Conservation (phyloP, 92 coral and sea anemone genomes). For the Bergia sp. region DNA sequence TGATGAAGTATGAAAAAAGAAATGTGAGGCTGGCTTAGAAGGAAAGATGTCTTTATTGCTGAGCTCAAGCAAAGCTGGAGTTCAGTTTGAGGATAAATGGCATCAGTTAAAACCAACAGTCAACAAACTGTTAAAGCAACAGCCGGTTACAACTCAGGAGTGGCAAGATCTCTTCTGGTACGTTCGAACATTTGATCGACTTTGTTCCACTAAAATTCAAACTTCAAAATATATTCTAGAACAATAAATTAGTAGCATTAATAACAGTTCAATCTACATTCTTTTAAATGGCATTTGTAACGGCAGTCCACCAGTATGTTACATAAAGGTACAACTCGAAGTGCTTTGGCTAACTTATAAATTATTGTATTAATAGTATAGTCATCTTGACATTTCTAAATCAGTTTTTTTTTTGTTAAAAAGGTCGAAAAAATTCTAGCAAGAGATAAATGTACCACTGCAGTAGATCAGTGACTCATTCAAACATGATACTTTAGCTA, state of each 20-base stretch:
- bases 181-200: conserved; percentile 21
- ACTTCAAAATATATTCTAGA: neutral
- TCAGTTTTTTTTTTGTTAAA: neutral
- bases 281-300: neutral
- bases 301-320: neutral
- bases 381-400: neutral
- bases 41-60: conserved; percentile 60
- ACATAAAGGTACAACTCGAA: neutral
- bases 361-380: neutral
- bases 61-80: conserved; percentile 74
- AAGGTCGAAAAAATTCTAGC: neutral
- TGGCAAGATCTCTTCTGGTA: conserved; percentile 99
- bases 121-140: conserved; percentile 88
- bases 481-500: neutral
- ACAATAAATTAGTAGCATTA: neutral
- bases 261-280: neutral
- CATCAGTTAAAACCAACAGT: conserved; percentile 91
- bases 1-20: neutral
- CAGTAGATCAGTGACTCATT: neutral
- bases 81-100: conserved; percentile 97
- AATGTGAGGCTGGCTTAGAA: neutral
- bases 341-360: neutral
- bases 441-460: neutral
- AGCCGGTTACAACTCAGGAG: conserved; percentile 89
- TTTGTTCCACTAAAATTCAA: neutral